Base-by-base conservation (phyloP, 2,797 vertebrate species). In the Adelosebastes latens region DNA sequence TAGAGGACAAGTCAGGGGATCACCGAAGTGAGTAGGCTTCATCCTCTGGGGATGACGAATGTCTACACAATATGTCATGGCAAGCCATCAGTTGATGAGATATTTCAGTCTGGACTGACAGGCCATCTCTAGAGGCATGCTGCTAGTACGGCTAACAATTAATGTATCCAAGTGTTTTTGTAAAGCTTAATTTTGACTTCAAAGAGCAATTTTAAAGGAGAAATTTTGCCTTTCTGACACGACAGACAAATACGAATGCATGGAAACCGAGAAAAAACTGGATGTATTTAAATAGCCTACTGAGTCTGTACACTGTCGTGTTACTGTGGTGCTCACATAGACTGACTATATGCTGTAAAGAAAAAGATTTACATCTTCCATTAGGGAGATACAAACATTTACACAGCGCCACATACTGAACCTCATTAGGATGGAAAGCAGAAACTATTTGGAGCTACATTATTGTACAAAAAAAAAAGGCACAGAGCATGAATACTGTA, bases 401-500 rank as follows among this genome's bases (percentile, higher is more conserved):
- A 62, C 62, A 74, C 58, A 65, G 65, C 31, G 64, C 13, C 18
- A 68, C 39, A 66, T 8, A 52, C 14, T 61, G 61, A 55, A 64
- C 27, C 14, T 49, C 27, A 34, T 71, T 73, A 74, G n/a, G 49
- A 62, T 52, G 69, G 73, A 71, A 78, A 6, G 64, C 66, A 49
- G 53, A 65, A 66, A 34, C 42, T 53, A 71, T 79, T 59, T 76
- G 53, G 42, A 20, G 62, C 31, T 61, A 56, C 72, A 66, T 75
- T 39, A 68, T 14, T 55, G 49, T 59, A 29, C 39, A n/a, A 36
- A 81, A 66, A 53, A 77, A 64, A 64, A 63, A 14, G 12, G 9
- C 31, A 77, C 31, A 72, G 22, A 66, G 58, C 69, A 82, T 63
- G 56, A 75, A 76, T 36, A 29, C 68, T 68, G 20, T 42, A 76